Conservation (phyloP, 1,140 invertebrate genomes). For the Caenorhabditis briggsae region DNA sequence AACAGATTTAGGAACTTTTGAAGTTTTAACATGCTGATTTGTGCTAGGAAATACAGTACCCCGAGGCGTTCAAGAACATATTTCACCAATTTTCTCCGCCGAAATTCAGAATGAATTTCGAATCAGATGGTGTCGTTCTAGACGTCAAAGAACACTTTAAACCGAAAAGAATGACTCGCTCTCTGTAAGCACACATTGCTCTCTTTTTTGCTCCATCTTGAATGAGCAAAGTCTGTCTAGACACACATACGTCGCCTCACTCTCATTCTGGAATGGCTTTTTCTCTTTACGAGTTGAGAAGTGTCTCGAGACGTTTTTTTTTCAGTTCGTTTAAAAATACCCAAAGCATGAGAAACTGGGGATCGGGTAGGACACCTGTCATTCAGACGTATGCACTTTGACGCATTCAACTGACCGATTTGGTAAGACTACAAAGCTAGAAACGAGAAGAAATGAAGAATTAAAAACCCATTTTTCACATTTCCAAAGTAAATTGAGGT, state of each 20-base stretch:
- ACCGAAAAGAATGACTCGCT: background rate
- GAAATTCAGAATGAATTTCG: background rate
- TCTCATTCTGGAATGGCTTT: slow-evolving; percentile 4
- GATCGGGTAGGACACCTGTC: background rate
- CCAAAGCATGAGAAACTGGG: background rate
- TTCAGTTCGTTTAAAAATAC: background rate
- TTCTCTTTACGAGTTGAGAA: slow-evolving; percentile 11
- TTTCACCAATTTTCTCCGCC: background rate
- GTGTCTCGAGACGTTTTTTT: background rate
- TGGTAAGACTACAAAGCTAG: no score
- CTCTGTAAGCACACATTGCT: background rate
- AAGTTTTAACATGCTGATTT: no score
- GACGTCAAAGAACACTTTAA: background rate
- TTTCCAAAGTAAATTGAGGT: no score
- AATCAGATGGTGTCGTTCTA: background rate
- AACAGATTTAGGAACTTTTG: no score
- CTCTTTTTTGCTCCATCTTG: background rate
- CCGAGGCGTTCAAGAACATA: no score
- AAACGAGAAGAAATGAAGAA: no score
- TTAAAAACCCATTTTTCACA: no score
- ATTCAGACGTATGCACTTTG: background rate
- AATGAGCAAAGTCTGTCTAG: slow-evolving; percentile 30
- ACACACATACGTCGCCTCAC: background rate
- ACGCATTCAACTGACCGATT: no score
- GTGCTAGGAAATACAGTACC: no score